Evolutionary conservation across 1,140 invertebrate species (phyloP).

Genomic region (fruit fly (Drosophila melanogaster)): Release_6_plus_ISO1_MT NT_033777.3:8722501-8723000

Average conservation of each 20-base stretch:
- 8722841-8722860: constrained; percentile 68
- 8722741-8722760: constrained; percentile 73
- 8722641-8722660: background rate
- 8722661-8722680: background rate
- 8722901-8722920: constrained; percentile 67
- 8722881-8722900: constrained; percentile 53
- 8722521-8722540: constrained; percentile 3
- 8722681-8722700: constrained; percentile 26
- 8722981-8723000: background rate
- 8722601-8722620: constrained; percentile 26
- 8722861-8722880: constrained; percentile 74
- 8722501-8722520: constrained; percentile 7
- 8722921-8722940: constrained; percentile 26
- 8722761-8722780: constrained; percentile 64
- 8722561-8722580: constrained; percentile 9
- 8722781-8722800: constrained; percentile 66
- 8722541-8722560: constrained; percentile 20
- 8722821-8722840: constrained; percentile 70
- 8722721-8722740: constrained; percentile 46
- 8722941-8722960: background rate
- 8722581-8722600: background rate
- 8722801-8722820: constrained; percentile 69
- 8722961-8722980: background rate
- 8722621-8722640: background rate
- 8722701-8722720: constrained; percentile 16